Conservation (phyloP, 2,888 invertebrate species). For the Drosophila mettleri region DNA sequence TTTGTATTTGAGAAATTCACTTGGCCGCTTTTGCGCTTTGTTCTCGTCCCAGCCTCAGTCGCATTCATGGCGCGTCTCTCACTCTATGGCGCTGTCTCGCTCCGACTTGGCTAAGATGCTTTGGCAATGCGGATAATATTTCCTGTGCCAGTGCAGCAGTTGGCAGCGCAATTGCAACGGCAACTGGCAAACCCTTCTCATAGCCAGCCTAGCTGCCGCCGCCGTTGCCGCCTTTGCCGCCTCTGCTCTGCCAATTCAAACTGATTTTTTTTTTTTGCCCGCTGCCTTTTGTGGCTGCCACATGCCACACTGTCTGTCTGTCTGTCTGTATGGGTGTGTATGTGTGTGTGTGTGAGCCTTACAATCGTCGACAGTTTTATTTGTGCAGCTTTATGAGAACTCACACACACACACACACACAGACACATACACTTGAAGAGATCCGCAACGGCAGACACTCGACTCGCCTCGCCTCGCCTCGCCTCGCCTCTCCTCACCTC, state of each 20-base stretch:
- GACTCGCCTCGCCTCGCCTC: neutral
- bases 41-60: conserved; percentile 27
- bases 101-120: conserved; percentile 59
- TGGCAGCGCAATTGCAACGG: conserved; percentile 60
- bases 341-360: conserved; percentile 23
- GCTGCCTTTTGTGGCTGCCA: conserved; percentile 45
- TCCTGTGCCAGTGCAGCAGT: conserved; percentile 78
- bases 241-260: conserved; percentile 46
- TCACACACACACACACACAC: conserved; percentile 33
- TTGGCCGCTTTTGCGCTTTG: conserved; percentile 75
- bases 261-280: conserved; percentile 49
- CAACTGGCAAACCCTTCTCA: neutral
- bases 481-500: conserved; percentile 1
- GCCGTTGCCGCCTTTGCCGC: neutral
- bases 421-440: conserved; percentile 46
- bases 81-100: conserved; percentile 10
- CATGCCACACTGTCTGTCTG: conserved; percentile 31
- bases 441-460: conserved; percentile 47
- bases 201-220: neutral
- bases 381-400: conserved; percentile 73
- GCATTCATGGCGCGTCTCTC: conserved; percentile 15
- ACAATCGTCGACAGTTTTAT: conserved; percentile 77
- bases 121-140: conserved; percentile 80
- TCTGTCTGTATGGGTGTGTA: conserved; percentile 9
- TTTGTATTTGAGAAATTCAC: conserved; percentile 78